Base-by-base conservation (phyloP, 1,140 invertebrate species). In the Habropoda laboriosa region DNA sequence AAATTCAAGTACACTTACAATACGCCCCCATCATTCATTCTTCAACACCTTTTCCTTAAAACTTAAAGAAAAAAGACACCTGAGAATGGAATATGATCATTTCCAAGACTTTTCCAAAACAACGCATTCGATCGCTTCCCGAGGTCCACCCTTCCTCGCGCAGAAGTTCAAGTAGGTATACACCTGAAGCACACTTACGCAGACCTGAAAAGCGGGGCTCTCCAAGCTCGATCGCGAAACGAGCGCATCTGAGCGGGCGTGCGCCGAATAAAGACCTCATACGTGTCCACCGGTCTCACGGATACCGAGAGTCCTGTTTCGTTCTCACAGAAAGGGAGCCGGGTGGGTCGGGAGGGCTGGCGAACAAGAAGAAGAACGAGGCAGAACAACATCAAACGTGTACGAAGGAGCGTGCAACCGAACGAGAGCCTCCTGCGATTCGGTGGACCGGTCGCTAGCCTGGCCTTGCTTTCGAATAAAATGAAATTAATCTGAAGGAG, bases 401-500 rank as follows among this genome's bases (percentile, higher is more conserved):
- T 35, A 38, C 60, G 72, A 16, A 42, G 67, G 24, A 47, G 42
- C 18, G 70, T 32, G 64, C 64, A 70, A 68, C 51, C 40, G 35
- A 64, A 53, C 78, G 68, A 75, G 80, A 49, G 24, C 24, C 45
- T 66, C 18, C 27, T n/a, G 64, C 79, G n/a, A n/a, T 72, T 80
- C 75, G 74, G 78, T 45, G 16, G 84, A 80, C 76, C 71, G 66
- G 58, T 81, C 67, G 53, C 13, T 21, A 27, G 8, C 58, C 51
- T 58, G 75, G 51, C 77, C 74, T 79, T 86, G 70, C 61, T 79
- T 73, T 77, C 78, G 79, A 73, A 89, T 89, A 87, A 89, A 88
- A 81, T 89, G 79, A 83, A 87, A 89, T 89, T 89, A 88, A 90
- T 88, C 67, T 60, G 73, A 71, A 70, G 76, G 57, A 82, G 81